These are phyloP conservation scores for Zaprionus ornatus DNA, from an alignment of 1,140 invertebrate species.

Conservation along the genomic window DNA sequence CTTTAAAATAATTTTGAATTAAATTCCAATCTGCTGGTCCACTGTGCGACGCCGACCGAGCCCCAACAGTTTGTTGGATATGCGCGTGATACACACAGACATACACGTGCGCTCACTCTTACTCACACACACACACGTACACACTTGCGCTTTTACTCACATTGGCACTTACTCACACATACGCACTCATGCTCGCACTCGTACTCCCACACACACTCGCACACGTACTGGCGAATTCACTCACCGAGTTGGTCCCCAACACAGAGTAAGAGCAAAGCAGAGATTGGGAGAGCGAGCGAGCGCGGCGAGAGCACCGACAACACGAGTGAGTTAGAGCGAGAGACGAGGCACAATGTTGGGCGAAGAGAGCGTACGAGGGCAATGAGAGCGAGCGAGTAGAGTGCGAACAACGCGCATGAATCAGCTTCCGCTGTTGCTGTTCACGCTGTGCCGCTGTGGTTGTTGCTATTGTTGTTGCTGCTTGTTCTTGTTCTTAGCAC, in stretches of 20 bases:
- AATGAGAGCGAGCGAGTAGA: slow-evolving; percentile 33
- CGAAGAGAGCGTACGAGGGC: slow-evolving; percentile 2
- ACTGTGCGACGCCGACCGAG: slow-evolving; percentile 23
- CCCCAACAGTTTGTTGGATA: slow-evolving; percentile 53
- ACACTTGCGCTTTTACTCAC: slow-evolving; percentile 39
- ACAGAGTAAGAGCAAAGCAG: slow-evolving; percentile 9
- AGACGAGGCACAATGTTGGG: background rate
- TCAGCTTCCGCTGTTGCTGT: slow-evolving; percentile 68
- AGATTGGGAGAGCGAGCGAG: slow-evolving; percentile 2
- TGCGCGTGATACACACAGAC: slow-evolving; percentile 19
- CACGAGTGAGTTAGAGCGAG: slow-evolving; percentile 36
- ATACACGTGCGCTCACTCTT: background rate
- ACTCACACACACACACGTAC: background rate
- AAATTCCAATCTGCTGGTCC: too few species aligned
- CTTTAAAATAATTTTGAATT: too few species aligned
- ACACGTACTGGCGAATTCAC: slow-evolving; percentile 28
- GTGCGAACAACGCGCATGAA: slow-evolving; percentile 63
- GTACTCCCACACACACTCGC: background rate
- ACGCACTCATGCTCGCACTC: slow-evolving; percentile 5
- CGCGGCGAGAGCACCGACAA: slow-evolving; percentile 3
- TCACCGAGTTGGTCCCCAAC: slow-evolving; percentile 46
- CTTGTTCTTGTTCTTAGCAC: slow-evolving; percentile 28
- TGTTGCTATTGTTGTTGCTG: slow-evolving; percentile 30
- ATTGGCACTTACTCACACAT: background rate
- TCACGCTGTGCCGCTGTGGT: slow-evolving; percentile 14